Conservation (phyloP, 1,140 invertebrate species). For the Sinonovacula constricta region DNA sequence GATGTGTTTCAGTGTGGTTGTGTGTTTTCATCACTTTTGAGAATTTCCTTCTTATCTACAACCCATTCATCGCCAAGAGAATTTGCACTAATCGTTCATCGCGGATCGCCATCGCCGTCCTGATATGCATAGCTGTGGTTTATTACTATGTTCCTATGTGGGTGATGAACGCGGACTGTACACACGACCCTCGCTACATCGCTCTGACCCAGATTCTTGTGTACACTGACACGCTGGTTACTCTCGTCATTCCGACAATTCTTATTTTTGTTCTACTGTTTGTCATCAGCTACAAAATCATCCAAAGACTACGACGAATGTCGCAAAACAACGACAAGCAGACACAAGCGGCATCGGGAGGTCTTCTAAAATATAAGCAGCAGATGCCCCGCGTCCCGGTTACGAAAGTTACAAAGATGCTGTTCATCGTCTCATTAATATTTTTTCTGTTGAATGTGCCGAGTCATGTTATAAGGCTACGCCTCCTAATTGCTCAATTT, state of each 20-base stretch:
- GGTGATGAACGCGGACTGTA: conserved; percentile 26
- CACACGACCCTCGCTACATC: conserved; percentile 4
- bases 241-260: conserved; percentile 26
- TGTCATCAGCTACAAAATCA: conserved; percentile 30
- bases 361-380: background rate
- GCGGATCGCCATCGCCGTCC: conserved; percentile 3
- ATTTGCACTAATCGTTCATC: conserved; percentile 4
- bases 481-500: conserved; percentile 23
- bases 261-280: conserved; percentile 25
- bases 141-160: conserved; percentile 29
- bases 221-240: conserved; percentile 28
- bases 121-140: background rate
- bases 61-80: conserved; percentile 15
- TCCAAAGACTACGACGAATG: background rate
- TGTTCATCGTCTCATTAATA: conserved; percentile 32
- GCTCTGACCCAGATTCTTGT: conserved; percentile 26
- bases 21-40: conserved; percentile 44
- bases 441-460: conserved; percentile 58
- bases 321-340: background rate
- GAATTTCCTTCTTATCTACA: conserved; percentile 28
- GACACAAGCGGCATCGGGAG: background rate
- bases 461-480: conserved; percentile 26
- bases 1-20: conserved; percentile 40
- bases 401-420: conserved; percentile 37
- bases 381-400: conserved; percentile 14